phyloP scores from a whole-genome alignment of 2,113 vertebrate genomes.

The Chascanopsetta lugubris region DNA sequence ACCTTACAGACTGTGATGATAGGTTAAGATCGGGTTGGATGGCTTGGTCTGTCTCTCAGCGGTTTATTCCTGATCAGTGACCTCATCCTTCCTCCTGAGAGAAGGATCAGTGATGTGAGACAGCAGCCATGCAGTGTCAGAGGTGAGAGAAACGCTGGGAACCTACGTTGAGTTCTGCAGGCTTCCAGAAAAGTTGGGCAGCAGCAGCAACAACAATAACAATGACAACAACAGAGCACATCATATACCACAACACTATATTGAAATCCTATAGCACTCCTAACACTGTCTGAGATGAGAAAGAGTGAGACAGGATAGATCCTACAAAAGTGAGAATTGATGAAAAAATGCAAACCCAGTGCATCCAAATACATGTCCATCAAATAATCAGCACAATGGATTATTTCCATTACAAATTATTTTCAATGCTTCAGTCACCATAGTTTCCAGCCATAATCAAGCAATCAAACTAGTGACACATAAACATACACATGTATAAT shows the following conservation, averaged over 20 bases:
- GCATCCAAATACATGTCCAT: constrained; percentile 79
- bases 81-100: constrained; percentile 44
- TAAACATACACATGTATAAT: background rate
- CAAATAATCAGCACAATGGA: constrained; percentile 62
- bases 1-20: background rate
- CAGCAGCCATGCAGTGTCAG: constrained; percentile 68
- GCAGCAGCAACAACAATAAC: constrained; percentile 77
- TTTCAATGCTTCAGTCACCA: constrained; percentile 67
- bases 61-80: constrained; percentile 32
- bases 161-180: constrained; percentile 83
- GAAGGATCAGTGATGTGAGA: constrained; percentile 49
- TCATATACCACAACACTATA: constrained; percentile 79
- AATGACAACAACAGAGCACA: constrained; percentile 77
- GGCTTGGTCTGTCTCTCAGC: constrained; percentile 16
- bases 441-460: constrained; percentile 41
- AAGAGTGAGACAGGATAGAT: constrained; percentile 25
- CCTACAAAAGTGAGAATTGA: constrained; percentile 21
- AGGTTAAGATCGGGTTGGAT: constrained; percentile 5
- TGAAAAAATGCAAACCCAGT: constrained; percentile 68
- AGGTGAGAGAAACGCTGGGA: constrained; percentile 65
- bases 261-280: constrained; percentile 43
- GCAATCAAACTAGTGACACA: constrained; percentile 1
- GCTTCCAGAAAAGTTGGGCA: constrained; percentile 81
- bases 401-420: constrained; percentile 52
- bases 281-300: constrained; percentile 29